Evolutionary conservation across 2,888 invertebrate species (phyloP).

Genomic region (Oegoconia quadripuncta): DNA sequence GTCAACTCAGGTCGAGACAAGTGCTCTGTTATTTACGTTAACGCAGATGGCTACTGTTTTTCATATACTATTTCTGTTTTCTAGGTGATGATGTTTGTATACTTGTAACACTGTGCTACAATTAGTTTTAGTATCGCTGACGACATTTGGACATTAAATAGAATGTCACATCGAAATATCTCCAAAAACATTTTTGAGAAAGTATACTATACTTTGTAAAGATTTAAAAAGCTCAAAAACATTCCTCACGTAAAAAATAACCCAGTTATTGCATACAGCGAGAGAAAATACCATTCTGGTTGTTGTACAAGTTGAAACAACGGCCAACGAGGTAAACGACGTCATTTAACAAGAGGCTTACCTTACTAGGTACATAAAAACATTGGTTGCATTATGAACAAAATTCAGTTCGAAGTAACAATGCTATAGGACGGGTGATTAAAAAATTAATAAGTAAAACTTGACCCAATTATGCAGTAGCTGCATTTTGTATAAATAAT

Average conservation of each 20-base stretch:
- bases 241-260: conserved; percentile 4
- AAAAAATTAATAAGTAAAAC: too few relatives aligned
- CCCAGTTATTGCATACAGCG: conserved; percentile 4
- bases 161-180: too few relatives aligned
- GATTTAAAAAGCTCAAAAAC: too few relatives aligned
- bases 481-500: too few relatives aligned
- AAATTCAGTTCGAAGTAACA: conserved; percentile 5
- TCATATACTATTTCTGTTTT: background rate
- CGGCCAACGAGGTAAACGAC: conserved; percentile 11
- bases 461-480: too few relatives aligned
- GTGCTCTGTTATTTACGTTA: conserved; percentile 30
- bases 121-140: too few relatives aligned
- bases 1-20: conserved; percentile 31
- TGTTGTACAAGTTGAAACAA: conserved; percentile 9
- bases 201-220: too few relatives aligned
- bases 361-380: background rate
- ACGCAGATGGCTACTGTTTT: conserved; percentile 45
- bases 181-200: too few relatives aligned
- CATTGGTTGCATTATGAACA: conserved; percentile 6
- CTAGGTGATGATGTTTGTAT: background rate
- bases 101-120: background rate
- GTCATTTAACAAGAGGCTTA: conserved; percentile 11
- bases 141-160: too few relatives aligned
- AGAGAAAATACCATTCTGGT: conserved; percentile 8
- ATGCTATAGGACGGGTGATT: background rate